These are phyloP conservation scores for Helogale parvula DNA, from an alignment of 2,113 vertebrate genomes.

Conservation along the genomic window DNA sequence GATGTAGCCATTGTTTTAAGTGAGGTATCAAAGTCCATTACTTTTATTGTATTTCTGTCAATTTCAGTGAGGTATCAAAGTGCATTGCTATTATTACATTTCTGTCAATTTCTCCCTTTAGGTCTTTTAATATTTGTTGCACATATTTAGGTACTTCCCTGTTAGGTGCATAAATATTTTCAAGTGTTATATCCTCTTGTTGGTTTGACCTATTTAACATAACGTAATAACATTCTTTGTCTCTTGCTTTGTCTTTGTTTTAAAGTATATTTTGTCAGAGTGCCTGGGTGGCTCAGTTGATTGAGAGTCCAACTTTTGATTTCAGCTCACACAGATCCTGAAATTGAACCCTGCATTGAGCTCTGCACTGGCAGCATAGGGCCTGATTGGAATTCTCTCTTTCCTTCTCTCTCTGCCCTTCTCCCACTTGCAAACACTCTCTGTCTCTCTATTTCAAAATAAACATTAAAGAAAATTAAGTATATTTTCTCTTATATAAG, in stretches of 20 bases:
- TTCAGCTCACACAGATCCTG: no score
- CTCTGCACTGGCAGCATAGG: no score
- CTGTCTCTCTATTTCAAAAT: no score
- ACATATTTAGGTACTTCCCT: not conserved
- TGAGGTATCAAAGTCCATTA: not conserved
- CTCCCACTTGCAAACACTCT: no score
- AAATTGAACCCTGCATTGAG: no score
- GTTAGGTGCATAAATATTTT: not conserved
- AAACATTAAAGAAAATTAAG: not conserved
- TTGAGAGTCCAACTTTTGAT: no score
- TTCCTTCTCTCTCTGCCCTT: no score
- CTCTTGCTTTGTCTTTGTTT: not conserved
- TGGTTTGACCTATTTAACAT: not conserved
- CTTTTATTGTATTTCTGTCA: not conserved
- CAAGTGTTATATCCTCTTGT: not conserved
- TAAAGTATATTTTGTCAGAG: not conserved
- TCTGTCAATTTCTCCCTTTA: not conserved
- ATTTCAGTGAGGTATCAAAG: not conserved
- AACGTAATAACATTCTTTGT: not conserved
- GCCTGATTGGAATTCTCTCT: no score
- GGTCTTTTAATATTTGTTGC: not conserved
- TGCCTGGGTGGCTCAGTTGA: no score
- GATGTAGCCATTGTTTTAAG: not conserved
- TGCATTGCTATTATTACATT: not conserved
- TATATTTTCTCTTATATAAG: not conserved